phyloP scores from a whole-genome alignment of 2,888 invertebrate species.

The Lasius fuliginosus region DNA sequence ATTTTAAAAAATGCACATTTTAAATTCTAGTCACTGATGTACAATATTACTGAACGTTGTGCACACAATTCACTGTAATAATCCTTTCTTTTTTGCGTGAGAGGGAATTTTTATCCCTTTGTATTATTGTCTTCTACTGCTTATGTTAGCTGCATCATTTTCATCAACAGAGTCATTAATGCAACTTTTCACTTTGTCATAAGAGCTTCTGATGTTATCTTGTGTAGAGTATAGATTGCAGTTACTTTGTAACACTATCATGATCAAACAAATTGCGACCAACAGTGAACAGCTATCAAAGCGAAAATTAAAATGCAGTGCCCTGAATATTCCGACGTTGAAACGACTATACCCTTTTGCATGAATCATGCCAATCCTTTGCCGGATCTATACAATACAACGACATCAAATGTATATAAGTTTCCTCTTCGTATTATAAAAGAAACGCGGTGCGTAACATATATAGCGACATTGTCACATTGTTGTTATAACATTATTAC shows the following conservation, averaged over 20 bases:
- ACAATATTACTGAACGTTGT: neutral
- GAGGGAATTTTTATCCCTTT: neutral
- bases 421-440: neutral
- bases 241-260: slow-evolving; percentile 32
- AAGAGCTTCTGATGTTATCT: slow-evolving; percentile 4
- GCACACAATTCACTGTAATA: neutral
- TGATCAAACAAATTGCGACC: slow-evolving; percentile 18
- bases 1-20: neutral
- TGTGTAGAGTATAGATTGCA: slow-evolving; percentile 4
- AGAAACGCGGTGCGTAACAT: neutral
- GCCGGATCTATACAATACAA: neutral
- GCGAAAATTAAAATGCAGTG: slow-evolving; percentile 46
- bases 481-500: neutral
- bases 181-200: slow-evolving; percentile 44
- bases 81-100: neutral
- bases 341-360: slow-evolving; percentile 24
- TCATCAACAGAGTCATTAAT: slow-evolving; percentile 41
- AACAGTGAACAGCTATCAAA: slow-evolving; percentile 33
- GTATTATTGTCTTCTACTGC: neutral
- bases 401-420: neutral
- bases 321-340: slow-evolving; percentile 8
- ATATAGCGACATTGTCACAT: neutral
- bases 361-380: neutral
- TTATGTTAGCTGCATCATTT: neutral
- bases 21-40: neutral